Evolutionary conservation across 2,797 vertebrate genomes (phyloP).

Genomic region (Pangasius sanitwongsei): DNA sequence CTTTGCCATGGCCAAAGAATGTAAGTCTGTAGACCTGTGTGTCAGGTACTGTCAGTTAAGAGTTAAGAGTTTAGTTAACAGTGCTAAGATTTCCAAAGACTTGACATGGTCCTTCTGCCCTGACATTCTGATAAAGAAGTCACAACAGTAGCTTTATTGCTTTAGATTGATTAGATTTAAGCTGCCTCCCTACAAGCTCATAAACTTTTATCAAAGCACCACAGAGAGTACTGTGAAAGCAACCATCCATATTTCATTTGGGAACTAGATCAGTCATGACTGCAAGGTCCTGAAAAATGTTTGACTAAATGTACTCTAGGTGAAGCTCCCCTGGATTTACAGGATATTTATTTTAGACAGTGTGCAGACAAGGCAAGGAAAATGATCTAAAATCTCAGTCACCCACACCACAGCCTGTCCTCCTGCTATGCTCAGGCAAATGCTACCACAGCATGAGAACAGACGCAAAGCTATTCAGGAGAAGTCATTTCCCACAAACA

Average conservation of each 20-base stretch:
- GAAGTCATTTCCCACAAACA: conserved; percentile 4
- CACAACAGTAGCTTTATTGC: neutral
- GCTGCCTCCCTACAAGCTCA: neutral
- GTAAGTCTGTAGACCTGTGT: neutral
- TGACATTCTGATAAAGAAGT: neutral
- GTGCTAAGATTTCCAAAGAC: conserved; percentile 1
- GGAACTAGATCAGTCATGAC: neutral
- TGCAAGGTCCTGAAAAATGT: neutral
- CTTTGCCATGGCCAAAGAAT: neutral
- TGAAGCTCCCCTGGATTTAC: neutral
- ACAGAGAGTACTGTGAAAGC: neutral
- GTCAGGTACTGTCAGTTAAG: neutral
- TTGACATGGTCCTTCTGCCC: too few species aligned
- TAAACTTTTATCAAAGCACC: conserved; percentile 2
- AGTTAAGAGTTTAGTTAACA: neutral
- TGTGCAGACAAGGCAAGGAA: neutral
- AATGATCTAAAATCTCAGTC: neutral
- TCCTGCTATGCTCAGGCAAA: neutral
- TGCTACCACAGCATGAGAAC: neutral
- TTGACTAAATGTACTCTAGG: conserved; percentile 16
- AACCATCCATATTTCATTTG: neutral
- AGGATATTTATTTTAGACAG: conserved; percentile 12
- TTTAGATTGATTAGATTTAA: conserved; percentile 13
- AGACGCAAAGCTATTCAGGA: neutral
- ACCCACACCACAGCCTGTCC: neutral